phyloP scores from a whole-genome alignment of 2,113 vertebrate genomes.

The Myiozetetes cayanensis region DNA sequence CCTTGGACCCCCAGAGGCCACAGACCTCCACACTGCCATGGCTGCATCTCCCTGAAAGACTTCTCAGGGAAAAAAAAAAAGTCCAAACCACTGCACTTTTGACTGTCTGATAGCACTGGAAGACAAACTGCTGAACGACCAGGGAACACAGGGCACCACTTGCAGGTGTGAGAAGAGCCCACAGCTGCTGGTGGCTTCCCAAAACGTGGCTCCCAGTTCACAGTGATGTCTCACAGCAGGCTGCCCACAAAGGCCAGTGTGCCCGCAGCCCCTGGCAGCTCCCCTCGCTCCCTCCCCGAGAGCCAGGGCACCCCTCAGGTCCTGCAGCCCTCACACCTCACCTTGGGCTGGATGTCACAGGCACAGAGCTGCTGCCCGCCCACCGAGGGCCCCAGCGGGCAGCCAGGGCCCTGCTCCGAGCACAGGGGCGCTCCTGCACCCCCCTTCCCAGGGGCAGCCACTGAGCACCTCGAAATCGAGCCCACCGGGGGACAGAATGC shows the following conservation, averaged over 20 bases:
- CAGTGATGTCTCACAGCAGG: background rate
- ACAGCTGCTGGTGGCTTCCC: background rate
- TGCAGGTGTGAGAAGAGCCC: fast-evolving
- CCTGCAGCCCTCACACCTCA: background rate
- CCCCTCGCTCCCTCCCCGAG: fast-evolving
- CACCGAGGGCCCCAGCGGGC: background rate
- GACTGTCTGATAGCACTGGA: background rate
- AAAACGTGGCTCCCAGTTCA: background rate
- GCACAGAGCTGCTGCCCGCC: slow-evolving; percentile 22
- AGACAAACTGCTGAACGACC: background rate
- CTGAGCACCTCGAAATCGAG: background rate
- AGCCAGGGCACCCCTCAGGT: background rate
- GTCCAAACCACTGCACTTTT: background rate
- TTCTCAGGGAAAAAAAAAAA: background rate
- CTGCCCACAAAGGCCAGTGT: background rate
- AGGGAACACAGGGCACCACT: fast-evolving
- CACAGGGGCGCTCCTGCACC: background rate
- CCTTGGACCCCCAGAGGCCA: background rate
- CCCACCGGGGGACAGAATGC: background rate
- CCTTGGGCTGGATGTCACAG: slow-evolving; percentile 45
- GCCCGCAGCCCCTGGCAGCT: background rate
- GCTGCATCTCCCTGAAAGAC: background rate
- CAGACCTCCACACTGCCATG: background rate
- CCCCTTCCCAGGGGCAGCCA: background rate
- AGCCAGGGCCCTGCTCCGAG: background rate